Evolutionary conservation across 2,797 vertebrate genomes (phyloP).

Genomic region (Harpagifer antarcticus): DNA sequence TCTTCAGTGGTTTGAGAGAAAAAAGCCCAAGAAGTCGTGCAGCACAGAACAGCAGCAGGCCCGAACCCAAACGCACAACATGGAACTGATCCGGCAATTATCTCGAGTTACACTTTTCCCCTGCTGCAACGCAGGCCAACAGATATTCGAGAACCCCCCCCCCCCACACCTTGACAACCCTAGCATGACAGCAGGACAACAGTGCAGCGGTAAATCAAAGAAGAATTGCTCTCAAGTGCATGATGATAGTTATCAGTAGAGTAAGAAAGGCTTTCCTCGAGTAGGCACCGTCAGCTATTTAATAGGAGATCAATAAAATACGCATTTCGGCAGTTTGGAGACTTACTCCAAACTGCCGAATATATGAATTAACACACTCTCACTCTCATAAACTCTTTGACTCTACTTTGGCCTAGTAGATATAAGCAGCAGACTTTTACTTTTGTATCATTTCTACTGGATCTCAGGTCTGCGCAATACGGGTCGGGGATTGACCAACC

Average conservation of each 20-base stretch:
- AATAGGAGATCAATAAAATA: background rate
- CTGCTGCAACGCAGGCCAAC: constrained; percentile 15
- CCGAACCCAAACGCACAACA: constrained; percentile 15
- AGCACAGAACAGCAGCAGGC: constrained; percentile 9
- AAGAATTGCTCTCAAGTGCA: constrained; percentile 12
- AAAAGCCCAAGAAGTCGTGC: constrained; percentile 8
- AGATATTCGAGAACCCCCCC: background rate
- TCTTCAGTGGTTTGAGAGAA: constrained; percentile 21
- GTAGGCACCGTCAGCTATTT: background rate
- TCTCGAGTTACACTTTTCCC: background rate
- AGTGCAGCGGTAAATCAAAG: background rate
- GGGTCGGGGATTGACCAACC: no score
- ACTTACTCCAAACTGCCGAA: no score
- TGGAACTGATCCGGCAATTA: constrained; percentile 20
- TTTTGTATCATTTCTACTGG: no score
- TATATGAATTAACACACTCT: no score
- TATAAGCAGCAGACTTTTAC: no score
- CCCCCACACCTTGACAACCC: background rate
- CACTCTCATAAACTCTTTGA: no score
- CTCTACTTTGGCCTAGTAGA: no score
- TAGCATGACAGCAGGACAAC: constrained; percentile 14
- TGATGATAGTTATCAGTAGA: constrained; percentile 2
- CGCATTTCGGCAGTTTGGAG: no score
- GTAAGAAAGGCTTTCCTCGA: background rate
- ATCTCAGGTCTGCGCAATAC: no score